phyloP scores from a whole-genome alignment of 2,113 vertebrate species.

The Myotis yumanensis region DNA sequence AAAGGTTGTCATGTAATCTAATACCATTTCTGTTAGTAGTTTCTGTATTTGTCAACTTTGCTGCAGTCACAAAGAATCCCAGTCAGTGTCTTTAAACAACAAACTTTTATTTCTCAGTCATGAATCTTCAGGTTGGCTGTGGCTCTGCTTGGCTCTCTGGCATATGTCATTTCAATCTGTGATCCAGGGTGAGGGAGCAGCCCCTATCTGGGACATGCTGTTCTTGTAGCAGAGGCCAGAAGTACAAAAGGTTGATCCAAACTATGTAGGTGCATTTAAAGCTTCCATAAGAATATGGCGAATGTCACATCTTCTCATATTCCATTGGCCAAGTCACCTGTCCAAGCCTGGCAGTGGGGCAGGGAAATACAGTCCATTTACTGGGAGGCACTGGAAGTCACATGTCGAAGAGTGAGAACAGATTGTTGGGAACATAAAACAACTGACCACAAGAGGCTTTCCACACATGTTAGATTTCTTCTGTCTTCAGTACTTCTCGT shows the following conservation, averaged over 20 bases:
- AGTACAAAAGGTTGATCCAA: not conserved
- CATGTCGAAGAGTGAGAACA: not conserved
- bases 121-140: not conserved
- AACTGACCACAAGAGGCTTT: not conserved
- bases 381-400: not conserved
- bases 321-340: not conserved
- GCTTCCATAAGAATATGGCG: conserved; percentile 2
- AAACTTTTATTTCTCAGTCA: conserved; percentile 24
- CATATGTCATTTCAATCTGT: conserved; percentile 45
- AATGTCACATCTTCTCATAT: conserved; percentile 1
- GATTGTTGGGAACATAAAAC: not conserved
- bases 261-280: conserved; percentile 14
- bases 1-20: not conserved
- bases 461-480: not conserved
- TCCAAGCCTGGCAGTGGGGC: not conserved
- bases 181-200: conserved; percentile 1
- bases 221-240: conserved; percentile 36
- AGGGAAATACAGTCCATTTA: conserved; percentile 13
- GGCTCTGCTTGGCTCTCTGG: conserved; percentile 28
- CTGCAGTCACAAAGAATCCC: conserved; percentile 29
- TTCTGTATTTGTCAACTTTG: conserved; percentile 54
- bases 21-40: conserved; percentile 14
- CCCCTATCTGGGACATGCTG: not conserved
- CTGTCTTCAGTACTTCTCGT: not conserved
- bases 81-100: conserved; percentile 15